Percentiles rank a stretch among this genome's conserved stretches.
These are phyloP conservation scores for Trichogramma evanescens DNA, from an alignment of 2,888 invertebrate genomes.

Conservation along the genomic window DNA sequence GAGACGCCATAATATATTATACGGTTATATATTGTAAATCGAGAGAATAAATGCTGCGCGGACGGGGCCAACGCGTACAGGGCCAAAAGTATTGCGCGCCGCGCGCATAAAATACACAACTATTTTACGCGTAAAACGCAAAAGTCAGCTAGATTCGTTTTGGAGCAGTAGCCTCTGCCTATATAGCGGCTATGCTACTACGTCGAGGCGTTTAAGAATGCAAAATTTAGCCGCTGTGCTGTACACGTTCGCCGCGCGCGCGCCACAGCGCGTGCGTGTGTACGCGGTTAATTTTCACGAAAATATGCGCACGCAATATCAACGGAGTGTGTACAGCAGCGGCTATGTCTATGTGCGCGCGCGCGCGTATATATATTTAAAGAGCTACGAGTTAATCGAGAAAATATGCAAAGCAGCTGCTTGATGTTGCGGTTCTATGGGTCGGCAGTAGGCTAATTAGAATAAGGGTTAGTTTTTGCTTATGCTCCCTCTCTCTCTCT, in stretches of 20 bases:
- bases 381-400: slow-evolving; percentile 35
- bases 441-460: slow-evolving; percentile 40
- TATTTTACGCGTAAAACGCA: no score
- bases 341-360: not conserved
- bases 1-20: no score
- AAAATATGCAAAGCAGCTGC: slow-evolving; percentile 40
- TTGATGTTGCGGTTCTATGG: not conserved
- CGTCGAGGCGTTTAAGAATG: not conserved
- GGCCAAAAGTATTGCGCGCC: no score
- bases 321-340: not conserved
- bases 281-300: not conserved
- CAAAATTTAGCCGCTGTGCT: not conserved
- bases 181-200: no score
- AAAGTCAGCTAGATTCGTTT: no score
- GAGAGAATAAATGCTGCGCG: no score
- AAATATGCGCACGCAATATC: not conserved
- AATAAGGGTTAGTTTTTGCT: slow-evolving; percentile 47
- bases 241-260: not conserved
- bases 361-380: not conserved
- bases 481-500: slow-evolving; percentile 39
- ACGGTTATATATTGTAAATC: no score
- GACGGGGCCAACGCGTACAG: no score
- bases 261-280: not conserved
- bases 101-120: no score
- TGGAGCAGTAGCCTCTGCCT: no score